Conservation (phyloP, 1,140 invertebrate genomes). For the Drosophila erecta region DNA sequence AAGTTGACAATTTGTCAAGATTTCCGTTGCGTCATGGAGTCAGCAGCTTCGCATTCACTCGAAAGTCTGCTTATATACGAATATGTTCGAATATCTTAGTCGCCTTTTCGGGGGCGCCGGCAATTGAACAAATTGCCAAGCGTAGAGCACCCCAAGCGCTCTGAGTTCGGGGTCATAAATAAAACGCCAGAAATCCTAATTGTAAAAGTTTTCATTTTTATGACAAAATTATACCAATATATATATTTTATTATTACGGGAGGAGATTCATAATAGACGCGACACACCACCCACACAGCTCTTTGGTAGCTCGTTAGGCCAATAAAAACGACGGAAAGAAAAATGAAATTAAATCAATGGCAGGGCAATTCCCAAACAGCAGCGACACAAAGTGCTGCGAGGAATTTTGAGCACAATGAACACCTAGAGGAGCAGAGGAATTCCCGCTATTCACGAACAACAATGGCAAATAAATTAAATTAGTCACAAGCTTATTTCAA, state of each 20-base stretch:
- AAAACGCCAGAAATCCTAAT: conserved; percentile 66
- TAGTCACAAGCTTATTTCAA: conserved; percentile 80
- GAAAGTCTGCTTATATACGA: conserved; percentile 28
- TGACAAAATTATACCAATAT: conserved; percentile 79
- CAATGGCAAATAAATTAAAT: conserved; percentile 82
- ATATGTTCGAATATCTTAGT: conserved; percentile 8
- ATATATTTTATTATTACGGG: no score
- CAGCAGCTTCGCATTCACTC: conserved; percentile 28
- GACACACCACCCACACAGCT: conserved; percentile 16
- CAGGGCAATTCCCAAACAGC: conserved; percentile 54
- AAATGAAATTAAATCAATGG: conserved; percentile 62
- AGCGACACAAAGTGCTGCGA: conserved; percentile 47
- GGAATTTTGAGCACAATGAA: conserved; percentile 64
- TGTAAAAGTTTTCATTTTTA: conserved; percentile 80
- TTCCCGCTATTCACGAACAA: conserved; percentile 75
- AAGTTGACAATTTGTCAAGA: conserved; percentile 63
- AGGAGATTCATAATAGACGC: conserved; percentile 10
- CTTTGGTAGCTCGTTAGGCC: conserved; percentile 57
- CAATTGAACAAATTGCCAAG: conserved; percentile 54
- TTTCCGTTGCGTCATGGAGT: conserved; percentile 55
- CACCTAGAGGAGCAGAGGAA: conserved; percentile 62
- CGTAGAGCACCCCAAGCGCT: conserved; percentile 13
- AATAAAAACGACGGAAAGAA: conserved; percentile 40
- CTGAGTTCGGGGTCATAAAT: conserved; percentile 56
- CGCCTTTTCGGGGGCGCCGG: conserved; percentile 21